A percentile compares a stretch with the other conserved stretches of the same genome.
Conservation (phyloP, 1,140 invertebrate genomes). For the Glossosoma conforme region DNA sequence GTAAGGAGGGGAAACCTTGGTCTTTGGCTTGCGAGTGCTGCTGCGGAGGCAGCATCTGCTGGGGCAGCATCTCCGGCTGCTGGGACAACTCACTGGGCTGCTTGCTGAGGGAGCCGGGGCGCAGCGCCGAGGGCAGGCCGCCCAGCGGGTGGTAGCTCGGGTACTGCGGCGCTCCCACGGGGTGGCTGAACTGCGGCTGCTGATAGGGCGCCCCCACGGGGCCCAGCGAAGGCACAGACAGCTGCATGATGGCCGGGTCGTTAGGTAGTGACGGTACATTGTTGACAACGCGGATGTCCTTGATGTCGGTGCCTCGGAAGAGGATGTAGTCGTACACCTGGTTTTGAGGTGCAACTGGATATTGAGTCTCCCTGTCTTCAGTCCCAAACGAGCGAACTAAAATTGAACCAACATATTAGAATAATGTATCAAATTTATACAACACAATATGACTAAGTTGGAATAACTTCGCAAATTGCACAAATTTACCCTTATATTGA, state of each 20-base stretch:
- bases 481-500: too few species aligned
- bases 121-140: slow-evolving; percentile 55
- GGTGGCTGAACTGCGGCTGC: slow-evolving; percentile 43
- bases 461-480: too few species aligned
- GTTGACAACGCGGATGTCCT: slow-evolving; percentile 93
- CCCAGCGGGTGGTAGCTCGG: slow-evolving; percentile 53
- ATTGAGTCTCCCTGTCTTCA: slow-evolving; percentile 91
- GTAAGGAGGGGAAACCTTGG: slow-evolving; percentile 56
- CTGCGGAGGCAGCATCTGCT: slow-evolving; percentile 40
- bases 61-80: slow-evolving; percentile 44
- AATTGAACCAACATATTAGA: too few species aligned
- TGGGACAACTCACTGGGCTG: slow-evolving; percentile 74
- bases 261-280: slow-evolving; percentile 71
- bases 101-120: slow-evolving; percentile 52
- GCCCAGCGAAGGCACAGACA: slow-evolving; percentile 61
- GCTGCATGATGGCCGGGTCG: slow-evolving; percentile 94
- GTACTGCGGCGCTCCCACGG: slow-evolving; percentile 43
- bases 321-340: slow-evolving; percentile 99
- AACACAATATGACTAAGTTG: too few species aligned
- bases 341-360: slow-evolving; percentile 89
- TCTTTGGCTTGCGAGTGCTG: slow-evolving; percentile 57
- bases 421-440: too few species aligned
- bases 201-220: slow-evolving; percentile 37
- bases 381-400: slow-evolving; percentile 97
- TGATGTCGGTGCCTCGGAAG: slow-evolving; percentile 96